Percentiles rank a stretch among this genome's conserved stretches.
These are phyloP conservation scores for Orthosia gothica DNA, from an alignment of 2,888 invertebrate genomes.

Conservation along the genomic window DNA sequence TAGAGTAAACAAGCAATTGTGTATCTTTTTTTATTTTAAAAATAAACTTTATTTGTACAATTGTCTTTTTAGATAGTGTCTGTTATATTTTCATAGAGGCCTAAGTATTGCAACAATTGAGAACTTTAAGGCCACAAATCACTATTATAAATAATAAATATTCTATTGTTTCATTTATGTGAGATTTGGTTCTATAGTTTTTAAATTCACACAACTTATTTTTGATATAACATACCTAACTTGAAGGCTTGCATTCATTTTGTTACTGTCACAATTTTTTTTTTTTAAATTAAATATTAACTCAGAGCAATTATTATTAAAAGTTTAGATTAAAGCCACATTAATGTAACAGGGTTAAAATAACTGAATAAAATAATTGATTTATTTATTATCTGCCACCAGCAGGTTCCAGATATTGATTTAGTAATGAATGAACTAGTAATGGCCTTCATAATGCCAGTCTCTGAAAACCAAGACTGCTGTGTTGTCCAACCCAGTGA, in stretches of 20 bases:
- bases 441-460: background rate
- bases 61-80: conserved; percentile 50
- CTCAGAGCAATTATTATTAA: background rate
- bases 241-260: background rate
- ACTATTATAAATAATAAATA: conserved; percentile 39
- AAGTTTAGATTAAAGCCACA: background rate
- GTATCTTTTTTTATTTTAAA: conserved; percentile 37
- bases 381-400: background rate
- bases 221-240: background rate
- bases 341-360: background rate
- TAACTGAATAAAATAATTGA: no score
- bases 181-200: conserved; percentile 30
- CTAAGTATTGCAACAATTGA: conserved; percentile 50
- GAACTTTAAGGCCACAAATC: conserved; percentile 61
- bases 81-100: conserved; percentile 59
- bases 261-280: background rate
- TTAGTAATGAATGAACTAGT: background rate
- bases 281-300: no score
- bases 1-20: conserved; percentile 45
- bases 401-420: background rate
- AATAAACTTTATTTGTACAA: conserved; percentile 52
- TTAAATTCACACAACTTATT: background rate
- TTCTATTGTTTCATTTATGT: conserved; percentile 44
- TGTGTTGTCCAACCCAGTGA: background rate
- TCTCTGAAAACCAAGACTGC: background rate